phyloP scores from a whole-genome alignment of 23 tunicate species.

The Trididemnum miniatum region DNA sequence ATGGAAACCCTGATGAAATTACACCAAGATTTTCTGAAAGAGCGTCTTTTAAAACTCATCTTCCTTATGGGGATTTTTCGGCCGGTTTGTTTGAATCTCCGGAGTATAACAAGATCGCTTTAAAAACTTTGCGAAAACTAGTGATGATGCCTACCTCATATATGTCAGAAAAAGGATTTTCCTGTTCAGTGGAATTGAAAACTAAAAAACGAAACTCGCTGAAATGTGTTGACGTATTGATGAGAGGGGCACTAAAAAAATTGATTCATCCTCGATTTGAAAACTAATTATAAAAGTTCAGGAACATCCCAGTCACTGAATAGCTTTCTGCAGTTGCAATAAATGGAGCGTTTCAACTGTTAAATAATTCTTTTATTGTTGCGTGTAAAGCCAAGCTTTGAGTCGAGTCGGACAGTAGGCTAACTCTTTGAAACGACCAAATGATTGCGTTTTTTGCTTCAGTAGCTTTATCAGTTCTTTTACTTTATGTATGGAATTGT shows the following conservation, averaged over 20 bases:
- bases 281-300: conserved; percentile 42
- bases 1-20: conserved; percentile 25
- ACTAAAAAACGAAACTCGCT: conserved; percentile 48
- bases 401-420: conserved; percentile 1
- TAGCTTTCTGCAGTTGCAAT: conserved; percentile 14
- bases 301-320: conserved; percentile 25
- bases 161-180: conserved; percentile 31
- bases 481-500: background rate
- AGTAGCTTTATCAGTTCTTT: background rate
- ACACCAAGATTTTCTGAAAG: conserved; percentile 24
- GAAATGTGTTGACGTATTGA: conserved; percentile 44
- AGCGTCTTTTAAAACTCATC: conserved; percentile 32
- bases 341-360: background rate
- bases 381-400: background rate
- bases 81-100: conserved; percentile 42
- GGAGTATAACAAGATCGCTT: conserved; percentile 36
- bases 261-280: conserved; percentile 44
- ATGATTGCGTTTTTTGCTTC: conserved; percentile 10
- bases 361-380: conserved; percentile 8
- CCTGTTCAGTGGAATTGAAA: conserved; percentile 25
- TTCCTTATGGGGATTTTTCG: conserved; percentile 30
- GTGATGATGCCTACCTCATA: conserved; percentile 44
- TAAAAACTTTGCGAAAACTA: conserved; percentile 41
- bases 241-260: conserved; percentile 39
- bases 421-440: background rate